Percentiles rank a stretch among this genome's conserved stretches.
Evolutionary conservation across 1,140 invertebrate genomes (phyloP).

Genomic region (Hyphantria cunea): DNA sequence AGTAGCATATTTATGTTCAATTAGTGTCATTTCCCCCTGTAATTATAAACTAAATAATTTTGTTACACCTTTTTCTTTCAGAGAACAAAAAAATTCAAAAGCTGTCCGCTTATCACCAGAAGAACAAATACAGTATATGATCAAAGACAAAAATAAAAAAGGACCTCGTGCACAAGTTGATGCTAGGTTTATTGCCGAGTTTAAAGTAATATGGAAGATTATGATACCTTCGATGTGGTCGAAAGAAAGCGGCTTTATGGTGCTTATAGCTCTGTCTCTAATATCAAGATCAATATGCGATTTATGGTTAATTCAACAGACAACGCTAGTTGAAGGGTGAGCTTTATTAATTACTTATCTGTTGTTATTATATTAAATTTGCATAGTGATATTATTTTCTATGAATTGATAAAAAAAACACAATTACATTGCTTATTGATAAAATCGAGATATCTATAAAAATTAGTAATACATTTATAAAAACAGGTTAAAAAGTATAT

Average conservation of each 20-base stretch:
- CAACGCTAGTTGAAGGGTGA: conserved; percentile 96
- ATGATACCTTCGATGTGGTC: conserved; percentile 90
- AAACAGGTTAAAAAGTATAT: too few relatives aligned
- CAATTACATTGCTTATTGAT: too few relatives aligned
- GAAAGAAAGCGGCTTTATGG: conserved; percentile 89
- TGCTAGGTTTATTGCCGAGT: conserved; percentile 90
- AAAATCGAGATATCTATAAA: too few relatives aligned
- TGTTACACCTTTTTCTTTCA: conserved; percentile 39
- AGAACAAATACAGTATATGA: conserved; percentile 89
- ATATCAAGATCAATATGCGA: conserved; percentile 96
- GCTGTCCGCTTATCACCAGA: conserved; percentile 70
- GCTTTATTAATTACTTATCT: conserved; percentile 39
- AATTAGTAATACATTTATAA: too few relatives aligned
- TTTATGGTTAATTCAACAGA: conserved; percentile 97
- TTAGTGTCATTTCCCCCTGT: too few relatives aligned
- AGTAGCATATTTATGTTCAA: too few relatives aligned
- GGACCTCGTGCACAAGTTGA: conserved; percentile 93
- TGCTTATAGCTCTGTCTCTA: conserved; percentile 91
- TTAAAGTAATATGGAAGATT: conserved; percentile 90
- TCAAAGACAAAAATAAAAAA: conserved; percentile 86
- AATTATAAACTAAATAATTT: too few relatives aligned
- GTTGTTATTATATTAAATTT: too few relatives aligned
- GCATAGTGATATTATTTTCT: too few relatives aligned
- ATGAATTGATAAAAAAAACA: too few relatives aligned
- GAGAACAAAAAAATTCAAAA: conserved; percentile 50